These are phyloP conservation scores for Melanaphis sacchari DNA, from an alignment of 1,140 invertebrate genomes.

Conservation along the genomic window DNA sequence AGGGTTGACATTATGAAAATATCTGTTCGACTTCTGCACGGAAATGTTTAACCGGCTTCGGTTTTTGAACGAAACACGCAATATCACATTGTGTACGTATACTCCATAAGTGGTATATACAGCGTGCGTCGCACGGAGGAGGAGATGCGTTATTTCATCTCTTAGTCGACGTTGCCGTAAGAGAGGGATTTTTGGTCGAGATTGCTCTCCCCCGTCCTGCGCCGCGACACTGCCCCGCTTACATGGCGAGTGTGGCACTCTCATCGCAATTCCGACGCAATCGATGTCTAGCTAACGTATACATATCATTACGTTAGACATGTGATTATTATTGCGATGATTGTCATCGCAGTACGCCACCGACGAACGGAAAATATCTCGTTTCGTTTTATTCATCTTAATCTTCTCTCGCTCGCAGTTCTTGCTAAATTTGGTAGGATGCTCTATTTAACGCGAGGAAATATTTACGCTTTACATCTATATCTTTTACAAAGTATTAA, in stretches of 20 bases:
- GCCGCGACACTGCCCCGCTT: background rate
- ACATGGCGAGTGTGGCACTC: too few relatives aligned
- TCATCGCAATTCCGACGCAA: background rate
- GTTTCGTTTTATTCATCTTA: too few relatives aligned
- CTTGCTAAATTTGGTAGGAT: too few relatives aligned
- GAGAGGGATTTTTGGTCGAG: background rate
- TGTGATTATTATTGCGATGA: background rate
- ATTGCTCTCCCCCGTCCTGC: background rate
- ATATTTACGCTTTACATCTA: too few relatives aligned
- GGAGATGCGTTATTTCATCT: background rate
- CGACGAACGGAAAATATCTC: too few relatives aligned
- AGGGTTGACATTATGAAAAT: background rate
- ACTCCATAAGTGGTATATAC: too few relatives aligned
- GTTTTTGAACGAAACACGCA: background rate
- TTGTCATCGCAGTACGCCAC: too few relatives aligned
- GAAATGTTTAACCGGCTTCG: background rate
- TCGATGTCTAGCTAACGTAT: background rate
- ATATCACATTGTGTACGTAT: background rate
- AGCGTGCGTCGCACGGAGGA: too few relatives aligned
- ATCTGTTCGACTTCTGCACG: background rate
- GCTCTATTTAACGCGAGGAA: too few relatives aligned
- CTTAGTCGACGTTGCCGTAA: background rate
- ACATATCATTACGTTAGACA: background rate
- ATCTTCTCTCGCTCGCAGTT: too few relatives aligned
- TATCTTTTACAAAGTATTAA: too few relatives aligned